Base-by-base conservation (phyloP, 1,140 invertebrate genomes). In the Drosophila pandora region DNA sequence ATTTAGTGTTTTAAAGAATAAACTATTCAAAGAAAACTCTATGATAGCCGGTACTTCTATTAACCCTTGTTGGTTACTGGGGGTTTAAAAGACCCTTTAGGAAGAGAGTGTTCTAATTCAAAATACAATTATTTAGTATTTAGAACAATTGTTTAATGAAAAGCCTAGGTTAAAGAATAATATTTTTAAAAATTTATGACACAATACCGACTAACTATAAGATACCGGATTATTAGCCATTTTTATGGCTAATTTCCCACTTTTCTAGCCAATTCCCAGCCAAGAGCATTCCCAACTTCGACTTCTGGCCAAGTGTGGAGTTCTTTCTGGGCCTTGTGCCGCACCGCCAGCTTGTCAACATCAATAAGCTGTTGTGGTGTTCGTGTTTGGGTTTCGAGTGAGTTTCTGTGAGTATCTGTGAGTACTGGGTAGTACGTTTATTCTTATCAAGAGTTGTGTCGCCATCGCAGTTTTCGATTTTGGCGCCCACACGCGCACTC, bases 371-470 rank as follows among this genome's bases (percentile, higher is more conserved):
- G 25, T 28, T 6, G 25, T 28, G 5, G 10, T 37, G 10, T 37
- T 21, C 43, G 8, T 5, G 32, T 41, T 43, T 60, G 21, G 45
- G 37, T 41, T 41, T 43, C 53, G 23, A 49, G 37, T 45, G 25
- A 50, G 45, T 58, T 47, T 64, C 50, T 70, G 72, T 76, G 69
- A 50, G 45, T 58, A 50, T 64, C 50, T 70, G 72, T 76, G 69
- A 67, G 54, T 64, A 28, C 25, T 28, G 25, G 5, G 25, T 17
- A 28, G 25, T 28, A 43, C 55, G 55, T 79, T 76, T 75, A 76
- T 85, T 87, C 79, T 85, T 87, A 88, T 85, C 82, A 82, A 76
- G 82, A 65, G 78, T 70, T 67, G 82, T 85, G 82, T 85, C 81
- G 73, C 81, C 77, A 79, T 83, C 73, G 79, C 78, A 80, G 63